Evolutionary conservation across 2,113 vertebrate species (phyloP).

Genomic region (Sphyrna mokarran): DNA sequence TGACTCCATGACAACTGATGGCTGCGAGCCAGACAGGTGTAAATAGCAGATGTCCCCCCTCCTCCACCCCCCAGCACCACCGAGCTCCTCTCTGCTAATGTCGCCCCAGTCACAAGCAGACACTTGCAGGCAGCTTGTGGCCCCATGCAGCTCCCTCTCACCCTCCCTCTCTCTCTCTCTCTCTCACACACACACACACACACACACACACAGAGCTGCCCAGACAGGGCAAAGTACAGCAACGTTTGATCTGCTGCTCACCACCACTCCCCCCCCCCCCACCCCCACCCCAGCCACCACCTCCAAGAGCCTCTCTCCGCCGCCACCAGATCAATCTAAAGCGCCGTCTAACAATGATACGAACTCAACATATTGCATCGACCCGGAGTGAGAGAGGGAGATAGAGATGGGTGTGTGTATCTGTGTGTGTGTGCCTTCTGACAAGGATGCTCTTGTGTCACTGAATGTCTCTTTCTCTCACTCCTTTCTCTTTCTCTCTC

Average conservation of each 20-base stretch:
- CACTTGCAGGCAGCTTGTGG: not conserved
- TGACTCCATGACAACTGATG: constrained; percentile 31
- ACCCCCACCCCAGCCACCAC: not conserved
- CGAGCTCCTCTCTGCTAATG: not conserved
- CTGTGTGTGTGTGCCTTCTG: not conserved
- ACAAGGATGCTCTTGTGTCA: not conserved
- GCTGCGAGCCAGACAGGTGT: constrained; percentile 2
- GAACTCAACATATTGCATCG: not conserved
- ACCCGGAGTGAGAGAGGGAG: not conserved
- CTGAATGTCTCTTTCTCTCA: not conserved
- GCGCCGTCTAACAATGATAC: not conserved
- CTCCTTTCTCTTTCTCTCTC: not conserved
- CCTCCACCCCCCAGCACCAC: not conserved
- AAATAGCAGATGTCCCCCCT: constrained; percentile 11
- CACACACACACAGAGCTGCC: not conserved
- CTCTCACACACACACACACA: not conserved
- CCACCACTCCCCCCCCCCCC: not conserved
- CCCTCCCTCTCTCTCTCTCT: not conserved
- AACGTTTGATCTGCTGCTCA: not conserved
- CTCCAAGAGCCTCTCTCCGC: not conserved
- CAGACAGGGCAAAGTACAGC: not conserved
- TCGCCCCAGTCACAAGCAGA: not conserved
- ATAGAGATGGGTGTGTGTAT: not conserved
- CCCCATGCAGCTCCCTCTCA: not conserved
- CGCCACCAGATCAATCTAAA: not conserved